Base-by-base conservation (phyloP, 1,140 invertebrate genomes). In the Aphidius ervi region DNA sequence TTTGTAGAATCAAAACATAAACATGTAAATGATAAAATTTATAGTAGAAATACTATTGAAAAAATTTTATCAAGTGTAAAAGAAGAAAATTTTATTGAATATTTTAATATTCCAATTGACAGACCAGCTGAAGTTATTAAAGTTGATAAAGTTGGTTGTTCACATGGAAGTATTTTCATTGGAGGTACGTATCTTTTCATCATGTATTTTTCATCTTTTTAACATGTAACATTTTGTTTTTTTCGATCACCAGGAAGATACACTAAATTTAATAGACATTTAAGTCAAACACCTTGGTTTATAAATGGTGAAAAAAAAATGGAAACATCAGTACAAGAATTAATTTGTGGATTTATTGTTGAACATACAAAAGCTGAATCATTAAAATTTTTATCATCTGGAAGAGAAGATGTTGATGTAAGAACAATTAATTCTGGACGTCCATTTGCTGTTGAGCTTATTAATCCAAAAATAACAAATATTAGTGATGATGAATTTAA, bases 251-350 rank as follows among this genome's bases (percentile, higher is more conserved):
- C 23, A 31, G 23, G 23, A 31, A 80, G 93, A 40, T 98, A 99
- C 74, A 86, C 89, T 61, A 99, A 99, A 77, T 87, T 88, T 70
- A 93, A 90, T 16, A 83, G 96, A 55, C 82, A 86, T 63, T 75
- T 99, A 6, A 90, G 92, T 58, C 97, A 99, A 81, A 97, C 95
- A 1, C 95, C 95, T 0, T 99, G 96, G 95, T 74, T 97, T 31
- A 79, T 97, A 48, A 86, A 93, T 67, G 94, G 93, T 0, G 84
- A 86, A 64, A 84, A 89, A 59, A 88, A 90, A 65, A 86, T 91
- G 77, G 88, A 91, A 65, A 86, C 86, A 31, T 98, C 95, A 1
- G 91, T 98, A 1, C 91, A 98, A 80, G 95, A 98, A 78, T 83
- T 95, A 16, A 88, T 98, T 50, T 89, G 89, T 68, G 80, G 83